Percentiles rank a stretch among this genome's conserved stretches.
Evolutionary conservation across 1,140 invertebrate species (phyloP).

Genomic region (Cepaea nemoralis): DNA sequence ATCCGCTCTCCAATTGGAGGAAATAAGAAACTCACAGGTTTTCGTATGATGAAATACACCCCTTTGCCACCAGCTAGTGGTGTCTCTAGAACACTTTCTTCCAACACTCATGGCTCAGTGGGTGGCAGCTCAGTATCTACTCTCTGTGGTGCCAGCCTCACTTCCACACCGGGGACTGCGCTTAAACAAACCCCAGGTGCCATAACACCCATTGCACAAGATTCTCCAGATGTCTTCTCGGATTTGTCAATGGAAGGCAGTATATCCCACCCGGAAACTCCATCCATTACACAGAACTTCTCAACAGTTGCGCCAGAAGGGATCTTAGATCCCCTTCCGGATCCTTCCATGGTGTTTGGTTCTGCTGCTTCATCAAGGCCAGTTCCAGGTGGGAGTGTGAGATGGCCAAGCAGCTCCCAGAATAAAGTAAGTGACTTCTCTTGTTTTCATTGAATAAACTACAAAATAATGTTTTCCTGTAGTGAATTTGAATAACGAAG

Average conservation of each 20-base stretch:
- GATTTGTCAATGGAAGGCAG: background rate
- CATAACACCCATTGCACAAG: conserved; percentile 22
- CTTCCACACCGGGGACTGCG: conserved; percentile 21
- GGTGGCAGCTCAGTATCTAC: conserved; percentile 9
- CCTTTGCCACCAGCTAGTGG: background rate
- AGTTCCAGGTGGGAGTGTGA: conserved; percentile 6
- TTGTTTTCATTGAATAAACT: no score
- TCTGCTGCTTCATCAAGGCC: background rate
- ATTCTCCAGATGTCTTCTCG: conserved; percentile 5
- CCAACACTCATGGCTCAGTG: background rate
- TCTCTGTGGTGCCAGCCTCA: background rate
- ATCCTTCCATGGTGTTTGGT: conserved; percentile 28
- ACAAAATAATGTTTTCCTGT: no score
- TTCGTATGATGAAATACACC: background rate
- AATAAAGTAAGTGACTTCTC: no score
- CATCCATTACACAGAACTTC: background rate
- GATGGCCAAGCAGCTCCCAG: background rate
- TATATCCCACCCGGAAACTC: background rate
- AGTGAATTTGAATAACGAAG: no score
- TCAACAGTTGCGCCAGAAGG: background rate
- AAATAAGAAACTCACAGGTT: conserved; percentile 12
- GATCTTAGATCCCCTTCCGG: background rate
- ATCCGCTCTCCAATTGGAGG: conserved; percentile 39
- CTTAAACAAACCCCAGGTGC: conserved; percentile 19
- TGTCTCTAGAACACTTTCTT: background rate